Base-by-base conservation (phyloP, 2,797 vertebrate genomes). In the Hyperoplus immaculatus region DNA sequence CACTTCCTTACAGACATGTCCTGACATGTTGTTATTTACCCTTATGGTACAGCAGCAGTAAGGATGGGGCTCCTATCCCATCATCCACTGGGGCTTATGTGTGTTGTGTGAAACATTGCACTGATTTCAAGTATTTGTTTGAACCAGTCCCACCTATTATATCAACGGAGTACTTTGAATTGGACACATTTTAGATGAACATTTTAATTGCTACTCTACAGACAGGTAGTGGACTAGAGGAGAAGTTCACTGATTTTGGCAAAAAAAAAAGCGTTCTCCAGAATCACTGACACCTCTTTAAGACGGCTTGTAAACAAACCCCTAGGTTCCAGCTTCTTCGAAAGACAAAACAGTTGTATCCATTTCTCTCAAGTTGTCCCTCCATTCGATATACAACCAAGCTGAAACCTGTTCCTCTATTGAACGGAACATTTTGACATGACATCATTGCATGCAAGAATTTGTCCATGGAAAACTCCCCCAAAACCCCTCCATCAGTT, bases 11-110 rank as follows among this genome's bases (percentile, higher is more conserved):
- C 45, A 45, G 63, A 88, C 75, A 42, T 82, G 85, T 82, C 58
- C 76, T n/a, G 59, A 11, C 83, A 65, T 86, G 70, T 71, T 59
- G 3, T n/a, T 83, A 10, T 88, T 84, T 78, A 79, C 42, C 12
- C 36, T 49, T 59, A n/a, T 69, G 38, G 46, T 50, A 43, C 45
- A 39, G 36, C 46, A 62, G 45, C 53, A 15, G 50, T 41, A 38
- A 54, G 56, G 57, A 69, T 56, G 4, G 11, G 21, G 43, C 69
- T 69, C 8, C 11, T 29, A n/a, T 53, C 29, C 41, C 54, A 41
- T 46, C 8, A 47, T 38, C 78, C 45, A 69, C 39, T n/a, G 43
- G 45, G 14, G 18, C 18, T 65, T 10, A 43, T 38, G 50, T 43
- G 36, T 46, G 47, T 18, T 50, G 5, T 60, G 42, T 56, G 39